Percentiles rank a stretch among this genome's conserved stretches.
Conservation (phyloP, 2,113 vertebrate species). For the Anser brachyrhynchus region DNA sequence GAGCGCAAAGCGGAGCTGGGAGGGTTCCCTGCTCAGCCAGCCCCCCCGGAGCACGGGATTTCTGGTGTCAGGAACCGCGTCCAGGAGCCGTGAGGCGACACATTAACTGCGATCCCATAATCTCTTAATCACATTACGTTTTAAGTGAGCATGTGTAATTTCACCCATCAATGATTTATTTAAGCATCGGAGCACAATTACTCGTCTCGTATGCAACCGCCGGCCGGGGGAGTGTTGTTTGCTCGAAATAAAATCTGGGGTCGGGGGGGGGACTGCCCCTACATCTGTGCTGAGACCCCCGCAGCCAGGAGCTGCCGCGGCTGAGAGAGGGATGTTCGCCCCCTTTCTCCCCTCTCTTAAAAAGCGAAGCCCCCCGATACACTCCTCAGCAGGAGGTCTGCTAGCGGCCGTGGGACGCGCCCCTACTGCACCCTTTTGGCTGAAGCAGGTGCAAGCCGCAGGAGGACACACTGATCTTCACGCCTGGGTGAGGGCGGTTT, state of each 20-base stretch:
- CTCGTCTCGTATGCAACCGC: slow-evolving; percentile 68
- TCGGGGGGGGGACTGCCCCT: slow-evolving; percentile 8
- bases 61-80: slow-evolving; percentile 77
- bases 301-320: not conserved
- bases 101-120: slow-evolving; percentile 83
- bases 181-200: slow-evolving; percentile 78
- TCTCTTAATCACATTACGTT: slow-evolving; percentile 85
- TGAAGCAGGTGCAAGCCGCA: slow-evolving; percentile 32
- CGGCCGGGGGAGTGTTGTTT: slow-evolving; percentile 63
- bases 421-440: not conserved
- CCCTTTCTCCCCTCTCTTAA: not conserved
- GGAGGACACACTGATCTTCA: not conserved
- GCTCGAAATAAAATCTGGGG: slow-evolving; percentile 22
- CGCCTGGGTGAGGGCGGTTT: not conserved
- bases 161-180: slow-evolving; percentile 85
- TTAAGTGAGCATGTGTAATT: slow-evolving; percentile 85
- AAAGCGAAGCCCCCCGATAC: not conserved
- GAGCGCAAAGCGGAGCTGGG: not conserved
- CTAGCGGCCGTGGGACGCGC: not conserved
- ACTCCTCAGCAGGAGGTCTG: not conserved
- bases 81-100: slow-evolving; percentile 76
- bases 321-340: not conserved
- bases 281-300: not conserved
- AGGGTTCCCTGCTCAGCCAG: not conserved
- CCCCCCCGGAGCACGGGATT: slow-evolving; percentile 60